Percentiles rank a stretch among this genome's conserved stretches.
These are phyloP conservation scores for Lates calcarifer DNA, from an alignment of 2,113 vertebrate species.

Conservation along the genomic window DNA sequence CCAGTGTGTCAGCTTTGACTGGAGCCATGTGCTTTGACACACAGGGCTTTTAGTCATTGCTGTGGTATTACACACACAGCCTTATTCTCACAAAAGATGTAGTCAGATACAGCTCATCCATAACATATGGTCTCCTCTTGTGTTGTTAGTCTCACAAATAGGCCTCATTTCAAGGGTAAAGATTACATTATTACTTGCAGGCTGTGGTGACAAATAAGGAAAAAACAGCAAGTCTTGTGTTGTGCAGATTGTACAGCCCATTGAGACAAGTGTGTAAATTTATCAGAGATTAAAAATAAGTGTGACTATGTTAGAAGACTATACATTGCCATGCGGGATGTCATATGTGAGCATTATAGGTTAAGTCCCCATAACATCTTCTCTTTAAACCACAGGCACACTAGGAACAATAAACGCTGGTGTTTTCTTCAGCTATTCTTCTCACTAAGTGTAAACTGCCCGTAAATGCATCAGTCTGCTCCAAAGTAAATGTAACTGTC, in stretches of 20 bases:
- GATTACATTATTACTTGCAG: background rate
- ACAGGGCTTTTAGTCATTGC: slow-evolving; percentile 33
- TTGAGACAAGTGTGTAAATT: background rate
- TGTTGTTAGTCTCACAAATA: background rate
- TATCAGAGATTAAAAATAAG: background rate
- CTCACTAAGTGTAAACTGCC: background rate
- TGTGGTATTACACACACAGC: slow-evolving; percentile 27
- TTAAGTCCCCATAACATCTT: background rate
- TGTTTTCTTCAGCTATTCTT: background rate
- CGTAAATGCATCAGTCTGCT: background rate
- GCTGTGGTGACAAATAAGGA: background rate
- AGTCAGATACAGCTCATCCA: slow-evolving; percentile 34
- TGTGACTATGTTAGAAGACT: background rate
- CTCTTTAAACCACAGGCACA: background rate
- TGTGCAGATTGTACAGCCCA: background rate
- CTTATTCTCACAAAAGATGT: slow-evolving; percentile 54
- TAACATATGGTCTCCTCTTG: background rate
- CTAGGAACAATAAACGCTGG: background rate
- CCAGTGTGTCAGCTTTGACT: slow-evolving; percentile 63
- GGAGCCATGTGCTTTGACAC: slow-evolving; percentile 67
- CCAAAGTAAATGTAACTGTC: background rate
- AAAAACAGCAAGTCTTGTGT: background rate
- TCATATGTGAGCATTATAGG: background rate
- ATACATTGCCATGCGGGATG: background rate
- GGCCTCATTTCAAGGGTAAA: background rate